Conservation (phyloP, 2,797 vertebrate species). For the Scyliorhinus canicula region DNA sequence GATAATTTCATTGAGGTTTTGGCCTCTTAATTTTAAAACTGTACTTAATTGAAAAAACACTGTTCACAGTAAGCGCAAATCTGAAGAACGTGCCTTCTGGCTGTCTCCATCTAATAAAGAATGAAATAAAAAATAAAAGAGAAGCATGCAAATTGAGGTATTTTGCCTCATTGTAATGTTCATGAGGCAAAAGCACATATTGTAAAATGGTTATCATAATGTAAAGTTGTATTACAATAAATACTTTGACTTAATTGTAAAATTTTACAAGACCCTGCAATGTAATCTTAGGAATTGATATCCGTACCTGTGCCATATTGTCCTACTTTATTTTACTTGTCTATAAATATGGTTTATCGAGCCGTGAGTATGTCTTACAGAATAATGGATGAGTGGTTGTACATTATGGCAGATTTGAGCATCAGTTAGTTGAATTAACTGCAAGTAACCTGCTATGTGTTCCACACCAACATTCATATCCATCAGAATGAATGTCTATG, state of each 20-base stretch:
- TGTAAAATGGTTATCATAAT: background rate
- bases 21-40: background rate
- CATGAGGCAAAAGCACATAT: background rate
- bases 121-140: background rate
- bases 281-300: background rate
- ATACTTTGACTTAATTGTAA: background rate
- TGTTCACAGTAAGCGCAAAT: background rate
- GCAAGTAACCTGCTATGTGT: background rate
- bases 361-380: background rate
- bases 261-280: background rate
- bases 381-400: background rate
- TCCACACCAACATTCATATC: background rate
- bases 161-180: background rate
- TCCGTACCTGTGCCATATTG: background rate
- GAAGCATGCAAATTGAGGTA: background rate
- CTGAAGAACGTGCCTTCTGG: background rate
- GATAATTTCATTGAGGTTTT: background rate
- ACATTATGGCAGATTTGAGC: background rate
- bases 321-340: background rate
- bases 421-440: slow-evolving; percentile 29
- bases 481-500: background rate
- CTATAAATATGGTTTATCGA: background rate
- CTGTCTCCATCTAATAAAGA: background rate
- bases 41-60: background rate
- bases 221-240: background rate